Base-by-base conservation (phyloP, 2,113 vertebrate genomes). In the Rhipidura dahli region DNA sequence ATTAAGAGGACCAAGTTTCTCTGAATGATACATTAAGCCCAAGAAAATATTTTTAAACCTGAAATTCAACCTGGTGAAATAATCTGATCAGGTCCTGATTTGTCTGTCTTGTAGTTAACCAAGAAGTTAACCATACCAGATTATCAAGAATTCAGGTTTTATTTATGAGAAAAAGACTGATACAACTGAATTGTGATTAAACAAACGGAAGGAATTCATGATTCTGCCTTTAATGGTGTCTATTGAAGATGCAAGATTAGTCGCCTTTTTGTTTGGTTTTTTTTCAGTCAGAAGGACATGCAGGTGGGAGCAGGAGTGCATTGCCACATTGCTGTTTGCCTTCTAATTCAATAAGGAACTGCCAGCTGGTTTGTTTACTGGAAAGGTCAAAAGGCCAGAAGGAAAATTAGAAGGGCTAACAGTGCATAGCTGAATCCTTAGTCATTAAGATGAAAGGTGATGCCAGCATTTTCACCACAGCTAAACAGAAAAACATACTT, bases 191-290 rank as follows among this genome's bases (percentile, higher is more conserved):
- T 42, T 84, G 54, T 17, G 15, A 45, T 13, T 72, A 64, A 81
- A 71, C 7, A 81, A 50, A 81, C 26, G 23, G 28, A 84, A 89
- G 24, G 18, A 77, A 83, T 10, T 40, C 2, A n/a, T 61, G 12
- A 27, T 61, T 83, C n/a, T 50, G 4, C 30, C 16, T 87, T 70
- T 73, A 78, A 60, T n/a, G 23, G 11, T 15, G 3, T 13, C 6
- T 49, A 53, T 30, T 44, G 33, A 87, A 81, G 7, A 42, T 51
- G 13, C 12, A 87, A 91, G 10, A 20, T 63, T 65, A 22, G 15
- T 37, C 23, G 71, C 8, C 3, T 56, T 68, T 57, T 50, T n/a
- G 5, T 16, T 30, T 16, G 8, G 0, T 7, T 3, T n/a, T 5
- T 20, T 60, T 71, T 66, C 28, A 17, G 54, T 40, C 22, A 11